Base-by-base conservation (phyloP, 2,888 invertebrate species). In the Metellina segmentata region DNA sequence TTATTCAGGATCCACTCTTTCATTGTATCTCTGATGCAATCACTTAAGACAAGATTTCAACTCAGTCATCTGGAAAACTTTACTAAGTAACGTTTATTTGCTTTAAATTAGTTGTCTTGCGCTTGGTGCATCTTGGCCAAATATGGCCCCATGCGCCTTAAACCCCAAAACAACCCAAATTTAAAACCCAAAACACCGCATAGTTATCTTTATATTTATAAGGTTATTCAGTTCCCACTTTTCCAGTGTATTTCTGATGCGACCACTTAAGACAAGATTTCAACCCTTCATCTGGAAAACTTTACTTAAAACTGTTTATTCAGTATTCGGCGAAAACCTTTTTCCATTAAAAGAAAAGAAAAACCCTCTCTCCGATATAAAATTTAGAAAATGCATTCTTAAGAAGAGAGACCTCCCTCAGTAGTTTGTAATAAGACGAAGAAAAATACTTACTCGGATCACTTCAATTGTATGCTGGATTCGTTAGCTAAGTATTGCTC, bases 401-500 rank as follows among this genome's bases (percentile, higher is more conserved):
- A 85, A 78, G 85, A 52, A 75, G 11, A 52, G 70, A 89, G 77
- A 82, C 49, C 20, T 79, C 70, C 48, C 16, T 75, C 49, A n/a
- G 53, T 75, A 61, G 81, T 81, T 74, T 81, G 81, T 53, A 19
- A 48, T 20, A 79, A 85, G 61, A 72, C 74, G 20, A 53, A 83
- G 78, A 90, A 85, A 90, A 83, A 83, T 85, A 71, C 83, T 83
- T 72, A 16, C 81, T 19, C 87, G 72, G 72, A 89, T 89, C 90
- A 71, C 53, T 89, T 78, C 89, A 90, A 86, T 86, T 70, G 86
- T 86, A 85, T 69, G 72, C 85, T 61, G 51, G 85, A 90, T 90
- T 90, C 90, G 90, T 90, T 90, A 90, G 90, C 86, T 86, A 90
- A 90, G 86, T 85, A 90, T 81, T 81, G 74, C 81, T 74, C 52